Evolutionary conservation across 1,140 invertebrate genomes (phyloP).

Genomic region (Calycopis cecrops): DNA sequence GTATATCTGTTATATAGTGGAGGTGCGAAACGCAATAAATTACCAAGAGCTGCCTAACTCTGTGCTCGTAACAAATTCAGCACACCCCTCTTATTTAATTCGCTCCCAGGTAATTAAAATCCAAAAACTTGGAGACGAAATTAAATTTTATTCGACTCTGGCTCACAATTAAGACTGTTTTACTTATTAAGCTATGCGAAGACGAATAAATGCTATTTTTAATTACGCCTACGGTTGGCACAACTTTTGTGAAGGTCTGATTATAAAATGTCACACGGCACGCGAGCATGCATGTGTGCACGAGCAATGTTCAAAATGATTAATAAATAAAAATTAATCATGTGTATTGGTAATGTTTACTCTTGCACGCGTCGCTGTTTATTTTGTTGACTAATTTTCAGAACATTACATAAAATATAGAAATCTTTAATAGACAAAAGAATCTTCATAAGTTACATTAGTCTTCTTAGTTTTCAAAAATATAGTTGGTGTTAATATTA

Average conservation of each 20-base stretch:
- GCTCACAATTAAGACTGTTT: constrained; percentile 14
- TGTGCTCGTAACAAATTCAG: constrained; percentile 28
- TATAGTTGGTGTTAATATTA: too few species aligned
- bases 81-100: constrained; percentile 56
- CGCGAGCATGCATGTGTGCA: too few species aligned
- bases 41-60: constrained; percentile 29
- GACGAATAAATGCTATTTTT: neutral
- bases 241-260: neutral
- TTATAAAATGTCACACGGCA: too few species aligned
- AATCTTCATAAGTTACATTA: too few species aligned
- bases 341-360: too few species aligned
- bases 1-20: neutral
- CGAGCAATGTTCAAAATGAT: too few species aligned
- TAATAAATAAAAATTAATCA: too few species aligned
- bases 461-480: too few species aligned
- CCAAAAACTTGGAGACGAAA: constrained; percentile 57
- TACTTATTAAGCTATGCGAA: neutral
- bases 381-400: too few species aligned
- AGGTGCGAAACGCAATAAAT: constrained; percentile 35
- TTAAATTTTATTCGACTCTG: constrained; percentile 52
- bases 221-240: neutral
- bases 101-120: constrained; percentile 63
- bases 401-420: too few species aligned
- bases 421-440: too few species aligned
- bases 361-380: too few species aligned